Evolutionary conservation across 2,113 vertebrate species (phyloP), one percentile per base, ranked within the genome.

Genomic region (Cardinalis cardinalis): DNA sequence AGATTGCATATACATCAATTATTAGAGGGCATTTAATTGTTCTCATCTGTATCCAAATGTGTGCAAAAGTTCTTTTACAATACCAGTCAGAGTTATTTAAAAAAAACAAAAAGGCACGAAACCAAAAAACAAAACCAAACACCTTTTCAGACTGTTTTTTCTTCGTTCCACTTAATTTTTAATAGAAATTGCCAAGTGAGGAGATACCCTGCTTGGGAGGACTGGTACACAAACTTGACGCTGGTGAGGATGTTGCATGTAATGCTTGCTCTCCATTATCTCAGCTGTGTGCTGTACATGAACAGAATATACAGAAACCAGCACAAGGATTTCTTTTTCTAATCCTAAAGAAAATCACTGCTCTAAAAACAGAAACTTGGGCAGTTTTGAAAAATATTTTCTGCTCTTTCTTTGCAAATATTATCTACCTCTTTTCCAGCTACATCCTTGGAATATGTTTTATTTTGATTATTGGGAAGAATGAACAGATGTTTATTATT

Each of bases 1-100:
- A 95, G 80, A 92, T 81, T 95, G 94, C 84, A 93, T 91, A 93
- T 90, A 92, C 76, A 70, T 96, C 97, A 95, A 93, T 96, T 95
- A 97, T 92, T 96, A 94, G 80, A 90, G 71, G 28, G 59, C 55
- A 70, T 86, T 92, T 95, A 87, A 94, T 91, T 89, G 76, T 95
- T 96, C 89, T 92, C 65, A 65, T 95, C 83, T 94, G 92, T 94
- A 95, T 48, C 66, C 81, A 92, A 94, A 91, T 85, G 71, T 68
- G 59, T 78, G 68, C 76, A 72, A 94, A 94, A 87, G 88, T 82
- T 75, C 53, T 88, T 92, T 88, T 92, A 84, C 91, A 80, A 79
- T 69, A 55, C 51, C n/a, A 80, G 60, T 23, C 51, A 78, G 44
- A 66, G 16, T 41, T 73, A 18, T 21, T 70, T 25, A 12, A 44